Evolutionary conservation across 2,888 invertebrate genomes (phyloP).

Genomic region (Nomada goodeniana): DNA sequence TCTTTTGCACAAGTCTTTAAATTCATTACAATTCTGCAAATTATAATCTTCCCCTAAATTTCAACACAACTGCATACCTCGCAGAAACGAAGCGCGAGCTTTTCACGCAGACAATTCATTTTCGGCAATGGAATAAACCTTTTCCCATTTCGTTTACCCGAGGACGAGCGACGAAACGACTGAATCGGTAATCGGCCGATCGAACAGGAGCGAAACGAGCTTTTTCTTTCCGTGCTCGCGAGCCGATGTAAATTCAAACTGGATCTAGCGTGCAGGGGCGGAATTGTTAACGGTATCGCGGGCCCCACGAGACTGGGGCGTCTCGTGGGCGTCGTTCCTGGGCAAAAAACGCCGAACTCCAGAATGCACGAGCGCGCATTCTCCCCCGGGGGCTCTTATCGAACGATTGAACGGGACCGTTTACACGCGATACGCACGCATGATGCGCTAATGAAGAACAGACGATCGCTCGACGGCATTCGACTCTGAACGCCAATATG

Average conservation of each 20-base stretch:
- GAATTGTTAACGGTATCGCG: slow-evolving; percentile 39
- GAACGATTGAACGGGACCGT: slow-evolving; percentile 65
- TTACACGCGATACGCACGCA: slow-evolving; percentile 44
- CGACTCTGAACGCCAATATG: slow-evolving; percentile 18
- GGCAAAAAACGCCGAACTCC: slow-evolving; percentile 66
- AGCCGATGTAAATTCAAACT: slow-evolving; percentile 53
- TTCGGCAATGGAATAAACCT: too few relatives aligned
- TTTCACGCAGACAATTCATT: too few relatives aligned
- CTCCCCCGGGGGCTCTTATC: slow-evolving; percentile 68
- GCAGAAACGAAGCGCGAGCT: too few relatives aligned
- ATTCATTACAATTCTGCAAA: too few relatives aligned
- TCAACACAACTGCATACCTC: too few relatives aligned
- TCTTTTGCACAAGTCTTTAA: too few relatives aligned
- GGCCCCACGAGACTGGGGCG: slow-evolving; percentile 77
- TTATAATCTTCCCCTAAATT: too few relatives aligned
- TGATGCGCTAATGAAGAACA: slow-evolving; percentile 27
- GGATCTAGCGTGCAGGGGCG: slow-evolving; percentile 59
- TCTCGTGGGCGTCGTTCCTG: slow-evolving; percentile 76
- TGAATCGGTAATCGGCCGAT: neutral
- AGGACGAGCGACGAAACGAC: neutral
- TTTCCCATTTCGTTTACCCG: too few relatives aligned
- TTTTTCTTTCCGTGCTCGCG: neutral
- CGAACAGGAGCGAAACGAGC: neutral
- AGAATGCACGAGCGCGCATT: slow-evolving; percentile 19
- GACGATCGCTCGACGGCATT: slow-evolving; percentile 51